A percentile compares a stretch with the other conserved stretches of the same genome.
These are phyloP conservation scores for Cheilinus undulatus DNA, from an alignment of 2,113 vertebrate species.

Conservation along the genomic window DNA sequence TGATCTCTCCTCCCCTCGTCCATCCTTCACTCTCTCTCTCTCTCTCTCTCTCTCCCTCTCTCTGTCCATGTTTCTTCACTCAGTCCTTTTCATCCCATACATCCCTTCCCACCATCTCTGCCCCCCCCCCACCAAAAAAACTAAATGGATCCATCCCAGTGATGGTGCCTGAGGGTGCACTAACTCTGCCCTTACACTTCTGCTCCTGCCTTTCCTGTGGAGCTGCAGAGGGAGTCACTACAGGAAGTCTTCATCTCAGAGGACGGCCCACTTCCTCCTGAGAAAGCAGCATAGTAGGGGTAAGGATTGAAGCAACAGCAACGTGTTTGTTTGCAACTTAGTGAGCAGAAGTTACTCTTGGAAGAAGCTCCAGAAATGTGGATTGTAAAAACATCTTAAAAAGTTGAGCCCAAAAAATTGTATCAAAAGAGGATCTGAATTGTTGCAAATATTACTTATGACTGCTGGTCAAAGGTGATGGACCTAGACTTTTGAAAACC, in stretches of 20 bases:
- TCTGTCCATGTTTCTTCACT: slow-evolving; percentile 3
- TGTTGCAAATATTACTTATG: too few species aligned
- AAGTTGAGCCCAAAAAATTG: too few species aligned
- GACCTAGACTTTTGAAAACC: not conserved
- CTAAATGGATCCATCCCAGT: slow-evolving; percentile 42
- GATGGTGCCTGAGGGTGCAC: slow-evolving; percentile 66
- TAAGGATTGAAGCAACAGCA: slow-evolving; percentile 18
- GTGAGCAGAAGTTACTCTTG: not conserved
- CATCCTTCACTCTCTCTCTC: not conserved
- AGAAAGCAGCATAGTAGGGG: slow-evolving; percentile 28
- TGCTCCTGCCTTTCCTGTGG: slow-evolving; percentile 69
- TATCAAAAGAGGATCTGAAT: too few species aligned
- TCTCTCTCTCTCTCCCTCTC: not conserved
- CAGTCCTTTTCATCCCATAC: not conserved
- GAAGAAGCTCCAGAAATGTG: too few species aligned
- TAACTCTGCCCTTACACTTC: slow-evolving; percentile 55
- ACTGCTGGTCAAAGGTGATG: not conserved
- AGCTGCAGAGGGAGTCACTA: slow-evolving; percentile 59
- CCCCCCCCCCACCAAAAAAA: not conserved
- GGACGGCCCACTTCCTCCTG: slow-evolving; percentile 63
- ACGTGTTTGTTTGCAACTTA: slow-evolving; percentile 20
- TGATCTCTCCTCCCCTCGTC: not conserved
- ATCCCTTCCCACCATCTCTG: slow-evolving; percentile 7
- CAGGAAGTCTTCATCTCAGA: slow-evolving; percentile 68
- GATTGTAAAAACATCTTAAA: too few species aligned